Evolutionary conservation across 2,797 vertebrate genomes (phyloP).

Genomic region (Notamacropus eugenii): DNA sequence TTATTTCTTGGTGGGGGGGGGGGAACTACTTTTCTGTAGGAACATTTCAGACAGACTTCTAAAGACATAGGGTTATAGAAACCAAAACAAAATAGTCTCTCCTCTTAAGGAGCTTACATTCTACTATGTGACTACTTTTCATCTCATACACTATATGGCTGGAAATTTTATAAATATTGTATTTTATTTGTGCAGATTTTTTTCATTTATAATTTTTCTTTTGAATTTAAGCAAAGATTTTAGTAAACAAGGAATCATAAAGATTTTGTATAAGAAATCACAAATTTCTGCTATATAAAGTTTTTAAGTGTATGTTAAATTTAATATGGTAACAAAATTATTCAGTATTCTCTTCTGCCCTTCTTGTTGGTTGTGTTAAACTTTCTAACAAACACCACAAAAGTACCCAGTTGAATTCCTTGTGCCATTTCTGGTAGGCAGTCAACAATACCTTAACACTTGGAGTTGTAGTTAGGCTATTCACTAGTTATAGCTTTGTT

Average conservation of each 20-base stretch:
- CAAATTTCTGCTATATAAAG: background rate
- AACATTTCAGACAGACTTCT: background rate
- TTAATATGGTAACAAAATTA: background rate
- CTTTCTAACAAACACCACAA: constrained; percentile 50
- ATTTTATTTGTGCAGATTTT: background rate
- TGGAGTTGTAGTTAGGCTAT: constrained; percentile 32
- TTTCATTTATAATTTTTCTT: background rate
- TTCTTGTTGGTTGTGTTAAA: constrained; percentile 41
- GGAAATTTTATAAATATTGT: background rate
- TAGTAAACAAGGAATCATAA: background rate
- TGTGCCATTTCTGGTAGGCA: constrained; percentile 57
- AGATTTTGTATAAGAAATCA: background rate
- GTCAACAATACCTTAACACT: constrained; percentile 12
- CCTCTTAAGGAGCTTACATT: background rate
- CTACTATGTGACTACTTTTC: background rate
- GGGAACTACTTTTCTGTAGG: background rate
- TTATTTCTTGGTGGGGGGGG: background rate
- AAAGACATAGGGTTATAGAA: background rate
- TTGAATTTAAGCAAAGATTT: background rate
- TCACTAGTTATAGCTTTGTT: constrained; percentile 44
- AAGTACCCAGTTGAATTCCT: constrained; percentile 16
- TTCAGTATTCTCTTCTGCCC: constrained; percentile 14
- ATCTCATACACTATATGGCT: background rate
- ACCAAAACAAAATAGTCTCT: background rate
- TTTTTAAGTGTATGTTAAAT: background rate